Conservation (phyloP, 2,888 invertebrate genomes). For the Meloe dianella region DNA sequence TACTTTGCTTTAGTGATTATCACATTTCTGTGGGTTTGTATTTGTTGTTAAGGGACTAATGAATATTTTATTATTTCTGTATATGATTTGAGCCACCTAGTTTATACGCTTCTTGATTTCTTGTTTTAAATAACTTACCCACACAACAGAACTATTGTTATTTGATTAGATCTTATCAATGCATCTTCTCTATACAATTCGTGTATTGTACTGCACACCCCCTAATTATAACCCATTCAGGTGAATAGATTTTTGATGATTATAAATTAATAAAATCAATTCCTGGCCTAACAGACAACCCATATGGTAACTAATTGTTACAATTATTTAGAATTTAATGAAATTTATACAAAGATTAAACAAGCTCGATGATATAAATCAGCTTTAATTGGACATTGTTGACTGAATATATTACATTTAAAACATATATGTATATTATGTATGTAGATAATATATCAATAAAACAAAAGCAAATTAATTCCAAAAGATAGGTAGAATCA, state of each 20-base stretch:
- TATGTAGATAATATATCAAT: conserved; percentile 25
- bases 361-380: conserved; percentile 29
- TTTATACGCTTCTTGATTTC: conserved; percentile 22
- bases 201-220: conserved; percentile 20
- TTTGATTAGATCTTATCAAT: conserved; percentile 30
- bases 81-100: conserved; percentile 5
- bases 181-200: conserved; percentile 1
- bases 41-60: conserved; percentile 18
- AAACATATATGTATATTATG: background rate
- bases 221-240: conserved; percentile 29
- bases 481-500: conserved; percentile 4
- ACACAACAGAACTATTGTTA: conserved; percentile 27
- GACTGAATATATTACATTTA: conserved; percentile 25
- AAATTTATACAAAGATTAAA: conserved; percentile 25
- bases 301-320: conserved; percentile 9
- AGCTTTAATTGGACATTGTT: conserved; percentile 31
- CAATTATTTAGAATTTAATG: conserved; percentile 17
- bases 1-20: conserved; percentile 17
- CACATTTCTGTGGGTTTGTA: conserved; percentile 12
- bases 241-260: conserved; percentile 15
- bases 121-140: conserved; percentile 17
- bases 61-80: conserved; percentile 24
- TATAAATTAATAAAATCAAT: background rate
- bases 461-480: conserved; percentile 30
- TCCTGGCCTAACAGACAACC: background rate